Base-by-base conservation (phyloP, 2,888 invertebrate genomes). In the Drosophila crucigera region DNA sequence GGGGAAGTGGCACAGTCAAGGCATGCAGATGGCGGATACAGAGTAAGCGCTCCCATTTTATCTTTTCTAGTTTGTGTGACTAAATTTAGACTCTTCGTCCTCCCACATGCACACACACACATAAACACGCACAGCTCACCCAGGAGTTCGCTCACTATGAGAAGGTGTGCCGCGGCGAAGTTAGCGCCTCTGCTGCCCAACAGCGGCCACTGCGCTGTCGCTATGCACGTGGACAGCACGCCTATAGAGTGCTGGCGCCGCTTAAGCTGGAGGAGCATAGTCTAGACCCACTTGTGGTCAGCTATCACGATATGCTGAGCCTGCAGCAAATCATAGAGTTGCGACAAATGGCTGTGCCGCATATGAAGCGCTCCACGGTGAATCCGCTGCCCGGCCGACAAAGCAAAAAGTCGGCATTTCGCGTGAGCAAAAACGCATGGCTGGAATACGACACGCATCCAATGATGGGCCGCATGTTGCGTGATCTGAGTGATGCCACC, bases 371-470 rank as follows among this genome's bases (percentile, higher is more conserved):
- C 94, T 92, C 92, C 14, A 95, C 95, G 82, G 92, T 92, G 25
- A 68, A 95, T 94, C 71, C 83, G 1, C 97, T 98, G 10, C 97
- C 98, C 93, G 98, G 98, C 0, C 97, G 98, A 1, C 95, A 96
- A 89, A 94, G 98, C 73, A 97, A 97, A 90, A 94, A 94, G 56
- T 95, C 90, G 3, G 77, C 97, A 97, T 50, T 96, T 96, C 92
- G 94, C 97, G 84, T 98, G 97, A 92, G 94, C 94, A 78, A 96
- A 95, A 67, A 94, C 93, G 78, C 96, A 94, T 92, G 94, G 96
- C 79, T 95, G 37, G 67, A 74, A 10, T 92, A 92, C 70, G 73
- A 81, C 28, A 64, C 69, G 10, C 91, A 92, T 71, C 80, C 73
- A 0, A 86, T 84, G 5, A 90, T 87, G 83, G 19, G 47, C 2